A percentile compares a stretch with the other conserved stretches of the same genome.
These are phyloP conservation scores for Trematocara caparti DNA, from an alignment of 2,797 vertebrate species.

Conservation along the genomic window DNA sequence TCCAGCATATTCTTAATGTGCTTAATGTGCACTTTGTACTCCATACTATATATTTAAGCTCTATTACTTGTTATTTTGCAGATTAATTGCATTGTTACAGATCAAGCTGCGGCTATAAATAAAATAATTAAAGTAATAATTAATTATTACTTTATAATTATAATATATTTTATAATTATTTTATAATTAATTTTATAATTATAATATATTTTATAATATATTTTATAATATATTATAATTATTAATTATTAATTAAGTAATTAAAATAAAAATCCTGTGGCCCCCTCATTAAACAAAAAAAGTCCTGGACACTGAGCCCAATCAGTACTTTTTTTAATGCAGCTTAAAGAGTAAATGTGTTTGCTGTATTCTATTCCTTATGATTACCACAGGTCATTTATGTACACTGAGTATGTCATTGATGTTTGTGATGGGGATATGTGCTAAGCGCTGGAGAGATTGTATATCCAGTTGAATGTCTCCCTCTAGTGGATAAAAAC, in stretches of 20 bases:
- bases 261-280: not conserved
- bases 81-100: not conserved
- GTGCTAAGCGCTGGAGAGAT: not conserved
- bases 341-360: not conserved
- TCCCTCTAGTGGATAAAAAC: slow-evolving; percentile 33
- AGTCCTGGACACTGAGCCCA: not conserved
- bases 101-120: too few species aligned
- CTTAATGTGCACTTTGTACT: too few species aligned
- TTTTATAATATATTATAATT: too few species aligned
- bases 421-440: not conserved
- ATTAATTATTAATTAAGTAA: not conserved
- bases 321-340: not conserved
- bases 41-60: not conserved
- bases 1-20: not conserved
- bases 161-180: too few species aligned
- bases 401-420: not conserved
- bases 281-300: too few species aligned
- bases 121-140: too few species aligned
- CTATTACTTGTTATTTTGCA: not conserved
- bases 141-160: too few species aligned
- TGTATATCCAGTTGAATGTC: not conserved
- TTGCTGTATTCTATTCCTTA: not conserved
- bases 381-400: not conserved
- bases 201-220: too few species aligned
- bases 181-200: too few species aligned